Base-by-base conservation (phyloP, 2,113 vertebrate genomes). In the Myodes glareolus region DNA sequence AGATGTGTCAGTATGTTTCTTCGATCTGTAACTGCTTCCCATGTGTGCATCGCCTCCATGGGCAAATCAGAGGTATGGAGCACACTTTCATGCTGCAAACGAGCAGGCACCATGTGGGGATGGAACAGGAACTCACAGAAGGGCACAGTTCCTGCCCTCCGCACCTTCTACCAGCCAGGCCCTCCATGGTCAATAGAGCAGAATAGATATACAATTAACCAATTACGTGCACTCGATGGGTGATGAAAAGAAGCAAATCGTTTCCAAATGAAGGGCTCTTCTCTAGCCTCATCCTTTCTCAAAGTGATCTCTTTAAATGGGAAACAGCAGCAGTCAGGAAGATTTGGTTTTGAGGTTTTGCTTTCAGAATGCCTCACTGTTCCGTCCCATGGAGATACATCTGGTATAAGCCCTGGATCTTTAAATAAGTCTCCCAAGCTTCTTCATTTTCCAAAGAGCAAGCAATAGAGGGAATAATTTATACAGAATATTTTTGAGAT, bases 1-100 rank as follows among this genome's bases (percentile, higher is more conserved):
- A 98, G 98, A 98, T 98, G 98, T 96, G 97, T 97, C 98, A 94
- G 98, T 96, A 16, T 17, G 58, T 97, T 98, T 98, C 96, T 96
- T 29, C 94, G 55, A 55, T 97, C 95, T 3, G 4, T 97, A 98
- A 97, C 95, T 96, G 96, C 94, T 92, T 97, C 88, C 96, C 97
- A 98, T 88, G 92, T 96, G 86, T 97, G 76, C 84, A 96, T 96
- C 93, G 73, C 91, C 85, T 91, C 92, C 76, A 88, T 91, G 96
- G 84, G 96, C 23, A 33, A 0, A 0, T 36, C 88, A 96, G 87
- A 77, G 58, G 16, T 97, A 77, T 67, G 80, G 96, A 87, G 0
- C 88, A 4, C 1, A 31, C 70, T 96, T 88, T 47, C 76, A 52
- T 13, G 13, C 6, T 58, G 47, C 39, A 92, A 78, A 85, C 72